Evolutionary conservation across 2,113 vertebrate genomes (phyloP), one percentile per base, ranked within the genome.

Genomic region (Dascyllus trimaculatus): DNA sequence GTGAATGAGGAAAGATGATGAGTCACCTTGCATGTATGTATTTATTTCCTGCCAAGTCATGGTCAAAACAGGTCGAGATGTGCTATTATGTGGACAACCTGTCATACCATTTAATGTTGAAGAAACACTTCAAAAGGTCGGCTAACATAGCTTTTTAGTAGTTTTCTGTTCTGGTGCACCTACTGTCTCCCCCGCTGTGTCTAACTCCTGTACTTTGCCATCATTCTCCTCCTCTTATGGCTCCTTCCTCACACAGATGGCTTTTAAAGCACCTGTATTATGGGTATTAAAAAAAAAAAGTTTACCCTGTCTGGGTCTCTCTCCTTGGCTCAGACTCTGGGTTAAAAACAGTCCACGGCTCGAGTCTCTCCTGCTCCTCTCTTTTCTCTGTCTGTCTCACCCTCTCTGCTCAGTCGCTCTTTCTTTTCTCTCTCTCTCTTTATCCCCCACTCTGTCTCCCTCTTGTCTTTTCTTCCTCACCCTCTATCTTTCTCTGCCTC

Each of bases 181-280:
- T 29, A 66, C 78, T 80, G 79, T 77, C 65, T 64, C 58, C 46
- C n/a, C 45, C 49, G 4, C 56, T 25, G 45, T 58, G 70, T 74
- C 48, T 74, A 70, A 54, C 57, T 79, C 35, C 57, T 80, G 64
- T 69, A 52, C 65, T 70, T 57, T 80, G 70, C 71, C 61, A 49
- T 78, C 54, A 43, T 54, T 71, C 76, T 80, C 81, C 57, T 74
- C 65, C 78, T 78, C 75, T 69, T 40, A 56, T 72, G 83, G 77
- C 79, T 89, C 73, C 58, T 21, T 81, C 17, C 21, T 65, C 80
- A 71, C 68, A 88, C 88, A 87, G 80, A 88, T 88, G 82, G 83
- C 82, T 88, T 92, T 88, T 80, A 87, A 88, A 89, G 84, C 91
- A 92, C 88, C 91, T 91, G 92, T 82, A 90, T 86, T 87, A 87